Conservation (phyloP, 2,113 vertebrate genomes). For the Macroglossus sobrinus region DNA sequence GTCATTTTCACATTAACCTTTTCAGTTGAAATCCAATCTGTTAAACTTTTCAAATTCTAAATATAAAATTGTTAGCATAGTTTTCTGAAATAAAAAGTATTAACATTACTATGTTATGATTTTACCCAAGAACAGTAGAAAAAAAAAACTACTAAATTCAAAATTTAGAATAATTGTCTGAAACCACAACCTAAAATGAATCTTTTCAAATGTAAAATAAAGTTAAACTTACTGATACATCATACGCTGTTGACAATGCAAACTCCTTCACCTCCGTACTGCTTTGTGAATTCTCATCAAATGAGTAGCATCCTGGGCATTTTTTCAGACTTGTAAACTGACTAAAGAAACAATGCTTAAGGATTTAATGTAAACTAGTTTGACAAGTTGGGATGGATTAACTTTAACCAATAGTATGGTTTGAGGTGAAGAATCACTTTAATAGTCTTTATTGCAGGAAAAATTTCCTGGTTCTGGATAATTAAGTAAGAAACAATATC, state of each 20-base stretch:
- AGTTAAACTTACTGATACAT: constrained; percentile 72
- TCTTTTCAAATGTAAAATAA: constrained; percentile 40
- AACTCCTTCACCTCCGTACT: constrained; percentile 16
- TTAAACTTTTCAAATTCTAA: background rate
- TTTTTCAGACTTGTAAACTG: constrained; percentile 51
- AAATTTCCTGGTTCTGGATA: constrained; percentile 64
- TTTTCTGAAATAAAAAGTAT: constrained; percentile 28
- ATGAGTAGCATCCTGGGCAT: constrained; percentile 1
- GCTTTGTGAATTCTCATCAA: constrained; percentile 34
- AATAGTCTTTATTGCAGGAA: constrained; percentile 54
- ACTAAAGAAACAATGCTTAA: constrained; percentile 46
- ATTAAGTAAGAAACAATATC: constrained; percentile 52
- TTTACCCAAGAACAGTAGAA: background rate
- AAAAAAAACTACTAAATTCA: background rate
- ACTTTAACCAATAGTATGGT: constrained; percentile 48
- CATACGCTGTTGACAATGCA: background rate
- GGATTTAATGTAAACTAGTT: constrained; percentile 71
- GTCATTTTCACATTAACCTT: background rate
- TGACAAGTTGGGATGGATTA: constrained; percentile 60
- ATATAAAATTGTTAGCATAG: background rate
- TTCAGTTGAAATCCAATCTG: background rate
- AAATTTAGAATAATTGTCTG: background rate
- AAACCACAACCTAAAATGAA: background rate
- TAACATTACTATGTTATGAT: background rate
- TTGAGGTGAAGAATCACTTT: constrained; percentile 57